These are phyloP conservation scores for Apodemus sylvaticus DNA, from an alignment of 2,113 vertebrate genomes.

Conservation along the genomic window DNA sequence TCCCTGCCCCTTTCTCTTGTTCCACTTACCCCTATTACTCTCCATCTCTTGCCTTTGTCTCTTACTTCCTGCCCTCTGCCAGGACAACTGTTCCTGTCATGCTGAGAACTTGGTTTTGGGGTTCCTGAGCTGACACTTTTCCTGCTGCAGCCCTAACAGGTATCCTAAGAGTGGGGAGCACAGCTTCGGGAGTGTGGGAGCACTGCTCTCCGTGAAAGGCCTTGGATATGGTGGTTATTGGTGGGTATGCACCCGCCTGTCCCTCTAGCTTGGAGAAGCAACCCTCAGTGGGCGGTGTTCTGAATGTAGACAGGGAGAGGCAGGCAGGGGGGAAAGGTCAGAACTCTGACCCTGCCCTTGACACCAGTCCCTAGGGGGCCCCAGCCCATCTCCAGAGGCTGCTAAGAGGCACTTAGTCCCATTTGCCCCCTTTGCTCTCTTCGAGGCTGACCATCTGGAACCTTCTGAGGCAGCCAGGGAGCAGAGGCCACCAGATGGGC, in stretches of 20 bases:
- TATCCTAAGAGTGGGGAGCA: not conserved
- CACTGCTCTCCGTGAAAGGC: fast-evolving
- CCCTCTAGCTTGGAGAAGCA: not conserved
- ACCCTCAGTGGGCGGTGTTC: not conserved
- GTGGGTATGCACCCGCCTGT: not conserved
- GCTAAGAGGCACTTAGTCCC: conserved; percentile 62
- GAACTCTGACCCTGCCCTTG: not conserved
- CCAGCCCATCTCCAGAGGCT: not conserved
- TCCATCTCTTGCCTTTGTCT: not conserved
- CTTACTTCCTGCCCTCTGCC: not conserved
- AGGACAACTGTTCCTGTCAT: not conserved
- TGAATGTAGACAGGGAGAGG: not conserved
- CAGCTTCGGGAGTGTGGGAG: not conserved
- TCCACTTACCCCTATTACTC: not conserved
- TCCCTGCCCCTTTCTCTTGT: not conserved
- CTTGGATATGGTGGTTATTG: not conserved
- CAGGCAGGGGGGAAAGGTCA: not conserved
- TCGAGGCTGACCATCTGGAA: conserved; percentile 45
- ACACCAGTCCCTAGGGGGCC: not conserved
- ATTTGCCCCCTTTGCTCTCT: not conserved
- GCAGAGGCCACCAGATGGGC: not conserved
- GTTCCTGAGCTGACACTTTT: not conserved
- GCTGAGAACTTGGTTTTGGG: not conserved
- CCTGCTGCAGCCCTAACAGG: not conserved
- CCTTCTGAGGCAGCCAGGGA: not conserved